These are phyloP conservation scores for Diuraphis noxia DNA, from an alignment of 1,140 invertebrate species.

Conservation along the genomic window DNA sequence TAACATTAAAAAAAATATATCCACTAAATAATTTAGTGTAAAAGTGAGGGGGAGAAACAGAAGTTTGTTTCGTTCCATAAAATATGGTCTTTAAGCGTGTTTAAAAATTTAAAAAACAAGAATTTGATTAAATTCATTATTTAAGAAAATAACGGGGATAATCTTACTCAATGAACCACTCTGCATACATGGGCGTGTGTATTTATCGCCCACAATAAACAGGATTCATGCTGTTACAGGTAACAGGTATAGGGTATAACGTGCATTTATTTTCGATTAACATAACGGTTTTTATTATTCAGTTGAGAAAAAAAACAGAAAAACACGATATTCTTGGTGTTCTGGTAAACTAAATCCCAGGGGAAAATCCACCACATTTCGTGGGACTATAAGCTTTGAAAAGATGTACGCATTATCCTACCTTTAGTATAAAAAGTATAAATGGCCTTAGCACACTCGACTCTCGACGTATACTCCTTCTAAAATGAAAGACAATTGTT, in stretches of 20 bases:
- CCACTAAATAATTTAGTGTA: neutral
- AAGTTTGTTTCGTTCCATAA: neutral
- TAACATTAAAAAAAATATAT: no score
- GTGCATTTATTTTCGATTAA: conserved; percentile 9
- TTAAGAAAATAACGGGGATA: neutral
- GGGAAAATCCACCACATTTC: neutral
- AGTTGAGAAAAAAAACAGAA: neutral
- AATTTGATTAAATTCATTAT: neutral
- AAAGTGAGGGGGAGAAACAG: neutral
- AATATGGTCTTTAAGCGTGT: neutral
- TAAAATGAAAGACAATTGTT: conserved; percentile 6
- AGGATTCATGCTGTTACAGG: neutral
- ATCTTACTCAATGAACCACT: neutral
- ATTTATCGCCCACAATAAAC: neutral
- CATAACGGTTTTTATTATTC: conserved; percentile 2
- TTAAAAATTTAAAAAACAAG: neutral
- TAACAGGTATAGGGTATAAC: neutral
- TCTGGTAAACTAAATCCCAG: neutral
- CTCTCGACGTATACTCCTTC: neutral
- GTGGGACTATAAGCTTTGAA: conserved; percentile 19
- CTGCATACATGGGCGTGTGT: neutral
- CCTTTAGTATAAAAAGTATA: conserved; percentile 25
- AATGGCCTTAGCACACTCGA: neutral
- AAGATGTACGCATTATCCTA: conserved; percentile 3
- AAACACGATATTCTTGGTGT: neutral